Evolutionary conservation across 2,888 invertebrate genomes (phyloP).

Genomic region (Hirudinaria manillensis): DNA sequence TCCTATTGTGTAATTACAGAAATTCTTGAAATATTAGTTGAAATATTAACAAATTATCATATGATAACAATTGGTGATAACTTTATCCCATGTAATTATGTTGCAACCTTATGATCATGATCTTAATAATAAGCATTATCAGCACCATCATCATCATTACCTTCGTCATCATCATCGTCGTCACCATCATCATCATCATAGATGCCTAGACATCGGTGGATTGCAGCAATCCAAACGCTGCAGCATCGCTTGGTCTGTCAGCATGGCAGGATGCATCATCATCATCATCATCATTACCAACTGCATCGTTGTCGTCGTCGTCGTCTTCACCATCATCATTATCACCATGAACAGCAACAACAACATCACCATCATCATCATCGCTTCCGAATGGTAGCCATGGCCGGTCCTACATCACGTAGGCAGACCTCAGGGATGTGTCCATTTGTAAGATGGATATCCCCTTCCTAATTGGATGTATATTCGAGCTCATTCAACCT

Average conservation of each 20-base stretch:
- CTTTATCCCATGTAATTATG: background rate
- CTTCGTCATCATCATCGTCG: background rate
- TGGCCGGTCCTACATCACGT: too few species aligned
- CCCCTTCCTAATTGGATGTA: too few species aligned
- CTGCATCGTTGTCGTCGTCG: background rate
- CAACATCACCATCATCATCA: background rate
- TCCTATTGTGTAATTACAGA: too few species aligned
- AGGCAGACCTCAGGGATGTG: too few species aligned
- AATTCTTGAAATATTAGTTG: too few species aligned
- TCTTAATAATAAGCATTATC: background rate
- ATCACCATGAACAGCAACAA: background rate
- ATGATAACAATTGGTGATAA: too few species aligned
- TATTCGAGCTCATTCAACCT: too few species aligned
- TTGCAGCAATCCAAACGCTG: too few species aligned
- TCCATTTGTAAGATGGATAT: too few species aligned
- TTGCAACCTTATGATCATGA: background rate
- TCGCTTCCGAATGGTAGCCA: too few species aligned
- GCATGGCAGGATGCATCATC: background rate
- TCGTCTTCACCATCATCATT: background rate
- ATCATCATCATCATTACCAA: constrained; percentile 2
- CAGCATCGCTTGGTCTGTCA: background rate
- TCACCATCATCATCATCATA: background rate
- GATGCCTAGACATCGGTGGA: too few species aligned
- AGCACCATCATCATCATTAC: background rate
- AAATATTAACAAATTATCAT: too few species aligned